A percentile compares a stretch with the other conserved stretches of the same genome.
Conservation (phyloP, 2,113 vertebrate species). For the Leptobrachium ailaonicum region DNA sequence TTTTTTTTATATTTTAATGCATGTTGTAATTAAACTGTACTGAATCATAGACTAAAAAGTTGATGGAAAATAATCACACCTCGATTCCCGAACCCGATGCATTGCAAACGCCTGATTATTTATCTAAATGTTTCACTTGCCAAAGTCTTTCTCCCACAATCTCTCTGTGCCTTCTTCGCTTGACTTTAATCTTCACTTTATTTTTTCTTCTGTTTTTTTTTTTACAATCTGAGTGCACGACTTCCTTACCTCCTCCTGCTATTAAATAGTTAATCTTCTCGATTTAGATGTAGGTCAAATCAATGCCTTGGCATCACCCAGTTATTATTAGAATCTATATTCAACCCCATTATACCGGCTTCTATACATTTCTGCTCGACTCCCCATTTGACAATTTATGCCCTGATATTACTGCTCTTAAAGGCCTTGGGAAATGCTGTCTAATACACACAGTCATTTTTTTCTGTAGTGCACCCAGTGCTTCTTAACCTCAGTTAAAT, state of each 20-base stretch:
- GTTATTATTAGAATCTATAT: conserved; percentile 7
- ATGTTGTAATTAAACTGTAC: too few relatives aligned
- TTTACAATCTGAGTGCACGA: neutral
- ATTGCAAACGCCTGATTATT: conserved; percentile 20
- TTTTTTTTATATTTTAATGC: too few relatives aligned
- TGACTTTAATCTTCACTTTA: conserved; percentile 14
- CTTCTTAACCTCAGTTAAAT: conserved; percentile 35
- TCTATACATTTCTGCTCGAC: conserved; percentile 18
- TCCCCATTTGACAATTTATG: conserved; percentile 31
- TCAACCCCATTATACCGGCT: neutral
- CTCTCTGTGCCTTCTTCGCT: conserved; percentile 1
- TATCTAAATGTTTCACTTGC: conserved; percentile 17
- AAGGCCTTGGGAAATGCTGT: conserved; percentile 2
- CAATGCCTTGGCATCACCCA: neutral
- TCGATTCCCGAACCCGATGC: conserved; percentile 1
- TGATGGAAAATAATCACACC: conserved; percentile 32
- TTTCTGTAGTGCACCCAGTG: conserved; percentile 4
- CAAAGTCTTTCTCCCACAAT: conserved; percentile 30
- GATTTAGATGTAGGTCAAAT: conserved; percentile 27
- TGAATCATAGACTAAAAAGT: neutral
- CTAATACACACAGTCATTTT: conserved; percentile 28
- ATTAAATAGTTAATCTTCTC: neutral
- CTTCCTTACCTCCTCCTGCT: neutral
- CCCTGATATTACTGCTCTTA: conserved; percentile 33
- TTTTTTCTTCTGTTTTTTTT: neutral